Conservation (phyloP, 2,888 invertebrate genomes). For the Notodonta ziczac region DNA sequence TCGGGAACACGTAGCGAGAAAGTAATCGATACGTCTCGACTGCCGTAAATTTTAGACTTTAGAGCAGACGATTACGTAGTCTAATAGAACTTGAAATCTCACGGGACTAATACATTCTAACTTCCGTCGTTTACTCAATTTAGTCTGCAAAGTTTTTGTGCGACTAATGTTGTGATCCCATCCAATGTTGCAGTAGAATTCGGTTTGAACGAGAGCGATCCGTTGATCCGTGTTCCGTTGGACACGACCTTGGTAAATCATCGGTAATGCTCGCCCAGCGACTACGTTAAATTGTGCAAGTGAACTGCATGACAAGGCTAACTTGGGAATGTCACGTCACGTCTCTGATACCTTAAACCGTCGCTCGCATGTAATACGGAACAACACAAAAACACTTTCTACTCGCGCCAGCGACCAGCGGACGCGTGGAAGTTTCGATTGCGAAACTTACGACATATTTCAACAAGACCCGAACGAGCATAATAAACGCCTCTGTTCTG, state of each 20-base stretch:
- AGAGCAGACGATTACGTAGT: conserved; percentile 29
- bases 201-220: conserved; percentile 22
- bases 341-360: conserved; percentile 52
- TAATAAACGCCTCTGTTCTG: conserved; percentile 31
- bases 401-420: conserved; percentile 35
- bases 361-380: conserved; percentile 42
- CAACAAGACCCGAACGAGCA: conserved; percentile 32
- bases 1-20: conserved; percentile 35
- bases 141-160: conserved; percentile 12
- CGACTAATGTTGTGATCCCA: conserved; percentile 18
- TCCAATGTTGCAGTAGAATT: conserved; percentile 18
- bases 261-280: conserved; percentile 35
- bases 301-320: conserved; percentile 40
- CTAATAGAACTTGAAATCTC: conserved; percentile 14
- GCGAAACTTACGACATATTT: conserved; percentile 46
- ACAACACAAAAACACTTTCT: conserved; percentile 54
- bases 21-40: conserved; percentile 54
- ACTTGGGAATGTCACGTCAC: conserved; percentile 36
- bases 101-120: conserved; percentile 11
- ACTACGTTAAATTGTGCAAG: conserved; percentile 53
- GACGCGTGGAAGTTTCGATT: conserved; percentile 43
- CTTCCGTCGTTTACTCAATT: conserved; percentile 16
- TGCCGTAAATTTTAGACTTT: conserved; percentile 33
- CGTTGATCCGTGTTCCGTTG: conserved; percentile 36
- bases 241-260: conserved; percentile 47